These are phyloP conservation scores for Hyaena hyaena DNA, from an alignment of 2,113 vertebrate species.

Conservation along the genomic window DNA sequence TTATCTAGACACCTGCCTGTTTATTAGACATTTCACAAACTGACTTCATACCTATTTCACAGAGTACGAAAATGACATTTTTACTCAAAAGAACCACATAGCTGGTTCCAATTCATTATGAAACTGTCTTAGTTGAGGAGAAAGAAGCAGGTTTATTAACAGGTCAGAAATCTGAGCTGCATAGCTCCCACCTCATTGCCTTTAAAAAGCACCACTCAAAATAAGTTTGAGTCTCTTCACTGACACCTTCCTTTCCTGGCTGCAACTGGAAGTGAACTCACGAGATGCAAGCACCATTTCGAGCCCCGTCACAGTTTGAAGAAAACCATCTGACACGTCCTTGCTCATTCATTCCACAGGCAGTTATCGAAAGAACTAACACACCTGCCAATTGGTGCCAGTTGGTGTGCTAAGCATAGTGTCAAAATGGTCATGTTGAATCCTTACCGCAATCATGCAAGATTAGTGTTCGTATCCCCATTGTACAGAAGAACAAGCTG, in stretches of 20 bases:
- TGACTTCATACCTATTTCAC: conserved; percentile 60
- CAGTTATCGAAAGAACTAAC: not conserved
- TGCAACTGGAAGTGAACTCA: not conserved
- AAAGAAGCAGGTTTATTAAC: not conserved
- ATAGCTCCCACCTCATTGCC: not conserved
- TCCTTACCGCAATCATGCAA: not conserved
- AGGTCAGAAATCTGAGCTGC: conserved; percentile 8
- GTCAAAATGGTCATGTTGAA: not conserved
- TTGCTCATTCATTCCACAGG: not conserved
- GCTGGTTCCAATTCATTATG: not conserved
- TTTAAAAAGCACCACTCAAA: not conserved
- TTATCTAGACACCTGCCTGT: conserved; percentile 64
- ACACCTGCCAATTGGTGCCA: not conserved
- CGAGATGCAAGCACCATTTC: not conserved
- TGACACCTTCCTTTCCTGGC: not conserved
- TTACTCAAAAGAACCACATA: conserved; percentile 72
- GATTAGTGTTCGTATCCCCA: not conserved
- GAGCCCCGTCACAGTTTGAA: not conserved
- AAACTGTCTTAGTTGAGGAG: conserved; percentile 31
- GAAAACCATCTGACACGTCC: not conserved
- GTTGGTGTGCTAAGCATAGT: not conserved
- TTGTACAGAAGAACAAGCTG: not conserved
- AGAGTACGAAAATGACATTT: conserved; percentile 68
- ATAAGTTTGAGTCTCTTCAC: not conserved
- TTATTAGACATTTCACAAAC: conserved; percentile 69